Evolutionary conservation across 2,113 vertebrate species (phyloP), one percentile per base, ranked within the genome.

Genomic region (Pomatorhinus ruficollis): DNA sequence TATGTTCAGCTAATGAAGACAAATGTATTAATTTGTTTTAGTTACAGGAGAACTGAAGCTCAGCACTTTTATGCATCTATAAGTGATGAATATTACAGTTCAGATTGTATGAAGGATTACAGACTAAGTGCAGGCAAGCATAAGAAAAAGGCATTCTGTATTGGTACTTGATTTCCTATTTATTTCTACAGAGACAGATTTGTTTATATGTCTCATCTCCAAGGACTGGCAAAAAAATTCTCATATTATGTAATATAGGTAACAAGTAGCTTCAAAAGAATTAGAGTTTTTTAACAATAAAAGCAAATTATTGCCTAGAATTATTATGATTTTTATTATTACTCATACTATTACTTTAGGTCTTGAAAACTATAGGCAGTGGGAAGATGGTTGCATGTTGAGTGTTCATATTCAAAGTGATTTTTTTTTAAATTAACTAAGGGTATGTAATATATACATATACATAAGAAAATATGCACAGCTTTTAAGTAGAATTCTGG

Each of bases 1-100:
- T 96, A 91, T 93, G 74, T 97, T 95, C 74, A 93, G 17, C 84
- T 95, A 98, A 98, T 97, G 88, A 97, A 98, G 96, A 98, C 44
- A 95, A 97, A 98, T 97, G 86, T 80, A 95, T 96, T 97, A 93
- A 97, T 96, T 97, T 94, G 60, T 90, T 97, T 96, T 78, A 93
- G 80, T 94, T 96, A 95, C 68, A 86, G 80, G 96, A 94, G 81
- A 92, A 91, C 56, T 91, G 94, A 96, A 95, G 94, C 80, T 95
- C 44, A 24, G 89, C 75, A 94, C 52, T 96, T 97, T 92, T 94
- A 90, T 93, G 90, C 85, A 90, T 92, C 69, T 80, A 33, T 87
- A 96, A 97, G n/a, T 96, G 93, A 98, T 96, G 45, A 97, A 96
- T 97, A 95, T 90, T 97, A 92, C 52, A 94, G 71, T 88, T 93